These are phyloP conservation scores for Dicyrtoma fusca DNA, from an alignment of 2,888 invertebrate genomes.

Conservation along the genomic window DNA sequence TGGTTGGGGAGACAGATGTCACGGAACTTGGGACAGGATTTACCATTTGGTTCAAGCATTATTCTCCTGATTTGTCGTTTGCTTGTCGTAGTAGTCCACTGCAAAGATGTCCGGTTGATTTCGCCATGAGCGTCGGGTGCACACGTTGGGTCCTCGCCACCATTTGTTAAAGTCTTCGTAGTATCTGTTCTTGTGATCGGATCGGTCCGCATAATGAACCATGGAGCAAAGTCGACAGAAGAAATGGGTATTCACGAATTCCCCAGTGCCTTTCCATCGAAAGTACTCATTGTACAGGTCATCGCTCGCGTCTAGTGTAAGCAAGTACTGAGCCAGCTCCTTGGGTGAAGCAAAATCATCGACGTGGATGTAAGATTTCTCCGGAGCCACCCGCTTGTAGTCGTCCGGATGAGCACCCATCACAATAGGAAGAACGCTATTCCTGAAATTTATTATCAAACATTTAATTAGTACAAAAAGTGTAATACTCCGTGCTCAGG, in stretches of 20 bases:
- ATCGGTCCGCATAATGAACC: conserved; percentile 68
- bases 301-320: conserved; percentile 76
- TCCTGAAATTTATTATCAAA: too few species aligned
- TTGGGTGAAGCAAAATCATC: conserved; percentile 89
- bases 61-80: conserved; percentile 36
- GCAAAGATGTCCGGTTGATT: conserved; percentile 58
- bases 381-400: conserved; percentile 84
- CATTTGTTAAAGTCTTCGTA: conserved; percentile 87
- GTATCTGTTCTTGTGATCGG: conserved; percentile 59
- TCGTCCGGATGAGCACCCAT: conserved; percentile 95
- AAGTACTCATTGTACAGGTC: conserved; percentile 93
- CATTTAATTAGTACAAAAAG: too few species aligned
- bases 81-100: conserved; percentile 46
- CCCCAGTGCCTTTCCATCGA: conserved; percentile 90
- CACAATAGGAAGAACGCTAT: conserved; percentile 88
- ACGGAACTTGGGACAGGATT: too few species aligned
- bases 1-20: background rate
- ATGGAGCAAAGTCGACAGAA: conserved; percentile 89
- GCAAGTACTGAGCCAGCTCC: conserved; percentile 83
- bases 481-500: too few species aligned
- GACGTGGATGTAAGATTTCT: conserved; percentile 91
- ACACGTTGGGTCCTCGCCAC: conserved; percentile 84
- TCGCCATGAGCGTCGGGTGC: conserved; percentile 75
- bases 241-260: conserved; percentile 94
- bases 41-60: background rate